A percentile compares a stretch with the other conserved stretches of the same genome.
phyloP scores from a whole-genome alignment of 2,888 invertebrate genomes.

The Dolichomitus sp. region DNA sequence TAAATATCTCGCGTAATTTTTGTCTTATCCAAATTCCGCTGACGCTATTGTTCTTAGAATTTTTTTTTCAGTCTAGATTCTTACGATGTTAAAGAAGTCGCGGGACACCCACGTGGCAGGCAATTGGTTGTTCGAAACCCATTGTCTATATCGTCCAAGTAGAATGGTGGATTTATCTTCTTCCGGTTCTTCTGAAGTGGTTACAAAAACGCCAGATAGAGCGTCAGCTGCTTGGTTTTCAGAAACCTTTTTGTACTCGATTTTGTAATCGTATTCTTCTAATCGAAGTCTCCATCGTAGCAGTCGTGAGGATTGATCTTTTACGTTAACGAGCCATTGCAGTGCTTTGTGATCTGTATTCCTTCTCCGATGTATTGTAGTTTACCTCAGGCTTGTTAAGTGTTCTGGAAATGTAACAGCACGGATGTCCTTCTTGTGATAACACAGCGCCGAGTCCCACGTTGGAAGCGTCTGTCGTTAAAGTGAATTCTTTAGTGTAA shows the following conservation, averaged over 20 bases:
- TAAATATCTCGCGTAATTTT: too few relatives aligned
- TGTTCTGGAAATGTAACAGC: constrained; percentile 78
- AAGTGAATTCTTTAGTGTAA: too few relatives aligned
- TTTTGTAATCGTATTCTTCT: constrained; percentile 76
- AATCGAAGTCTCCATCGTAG: constrained; percentile 69
- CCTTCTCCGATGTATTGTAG: constrained; percentile 71
- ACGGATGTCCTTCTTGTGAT: constrained; percentile 79
- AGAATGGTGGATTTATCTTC: too few relatives aligned
- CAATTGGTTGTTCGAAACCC: too few relatives aligned
- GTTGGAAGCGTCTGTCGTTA: too few relatives aligned
- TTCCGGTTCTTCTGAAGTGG: too few relatives aligned
- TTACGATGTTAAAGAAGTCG: too few relatives aligned
- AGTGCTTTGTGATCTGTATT: constrained; percentile 78
- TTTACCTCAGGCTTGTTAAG: constrained; percentile 58
- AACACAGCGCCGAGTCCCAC: constrained; percentile 76
- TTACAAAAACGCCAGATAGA: neutral
- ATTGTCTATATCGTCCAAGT: too few relatives aligned
- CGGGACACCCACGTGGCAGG: too few relatives aligned
- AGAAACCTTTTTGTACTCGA: constrained; percentile 75
- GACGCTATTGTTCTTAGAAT: too few relatives aligned
- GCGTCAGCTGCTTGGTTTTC: constrained; percentile 77
- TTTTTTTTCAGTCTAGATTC: too few relatives aligned
- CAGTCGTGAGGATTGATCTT: neutral
- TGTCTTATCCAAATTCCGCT: too few relatives aligned
- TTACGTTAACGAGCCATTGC: constrained; percentile 75